Conservation (phyloP, 2,797 vertebrate species). For the Sebastes wilsoni region DNA sequence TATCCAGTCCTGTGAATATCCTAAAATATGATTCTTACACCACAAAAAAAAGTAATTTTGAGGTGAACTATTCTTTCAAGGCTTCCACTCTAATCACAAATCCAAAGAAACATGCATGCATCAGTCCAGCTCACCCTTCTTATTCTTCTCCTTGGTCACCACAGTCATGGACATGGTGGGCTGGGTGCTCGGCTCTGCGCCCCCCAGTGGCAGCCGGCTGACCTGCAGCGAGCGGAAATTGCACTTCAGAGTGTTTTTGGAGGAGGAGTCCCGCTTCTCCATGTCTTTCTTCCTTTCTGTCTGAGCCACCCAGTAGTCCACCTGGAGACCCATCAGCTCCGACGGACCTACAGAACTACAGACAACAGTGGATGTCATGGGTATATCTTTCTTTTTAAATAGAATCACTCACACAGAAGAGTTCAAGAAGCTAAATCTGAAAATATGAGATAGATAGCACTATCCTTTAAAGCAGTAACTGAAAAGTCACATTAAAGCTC, state of each 20-base stretch:
- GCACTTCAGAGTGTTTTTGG: constrained; percentile 98
- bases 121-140: constrained; percentile 86
- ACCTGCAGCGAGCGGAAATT: constrained; percentile 99
- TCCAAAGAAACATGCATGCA: neutral
- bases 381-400: neutral
- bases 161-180: constrained; percentile 98
- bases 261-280: constrained; percentile 91
- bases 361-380: neutral
- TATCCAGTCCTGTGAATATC: neutral
- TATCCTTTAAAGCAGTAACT: neutral
- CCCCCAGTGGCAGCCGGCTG: constrained; percentile 92
- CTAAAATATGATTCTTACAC: too few species aligned
- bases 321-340: constrained; percentile 97
- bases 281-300: constrained; percentile 91
- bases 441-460: neutral
- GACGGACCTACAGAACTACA: constrained; percentile 79
- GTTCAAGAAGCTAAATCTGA: neutral
- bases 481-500: neutral
- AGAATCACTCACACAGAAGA: neutral
- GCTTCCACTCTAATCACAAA: neutral
- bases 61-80: neutral
- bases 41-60: neutral
- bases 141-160: constrained; percentile 99
- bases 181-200: constrained; percentile 83
- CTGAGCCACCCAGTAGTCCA: constrained; percentile 95